These are phyloP conservation scores for Eulemur mongoz DNA, from an alignment of 2,797 vertebrate species.

Conservation along the genomic window DNA sequence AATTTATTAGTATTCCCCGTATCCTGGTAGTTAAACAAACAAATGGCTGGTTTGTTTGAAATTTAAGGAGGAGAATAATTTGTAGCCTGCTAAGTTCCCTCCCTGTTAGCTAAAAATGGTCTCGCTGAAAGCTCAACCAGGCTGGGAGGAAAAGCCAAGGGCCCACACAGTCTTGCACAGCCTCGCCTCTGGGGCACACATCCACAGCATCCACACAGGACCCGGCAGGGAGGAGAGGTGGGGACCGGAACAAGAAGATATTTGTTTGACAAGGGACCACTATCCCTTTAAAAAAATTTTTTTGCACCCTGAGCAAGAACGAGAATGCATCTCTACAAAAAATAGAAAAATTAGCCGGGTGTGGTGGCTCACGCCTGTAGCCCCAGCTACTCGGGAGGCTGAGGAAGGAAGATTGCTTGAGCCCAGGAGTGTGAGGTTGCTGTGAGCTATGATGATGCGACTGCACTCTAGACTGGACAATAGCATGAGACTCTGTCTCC, in stretches of 20 bases:
- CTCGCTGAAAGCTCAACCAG: background rate
- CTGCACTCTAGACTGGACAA: background rate
- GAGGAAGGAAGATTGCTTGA: background rate
- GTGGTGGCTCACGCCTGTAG: background rate
- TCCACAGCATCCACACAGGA: background rate
- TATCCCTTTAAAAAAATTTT: background rate
- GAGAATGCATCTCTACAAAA: background rate
- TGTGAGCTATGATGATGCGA: background rate
- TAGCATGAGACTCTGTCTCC: too few relatives aligned
- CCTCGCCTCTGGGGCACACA: background rate
- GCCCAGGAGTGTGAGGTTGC: background rate
- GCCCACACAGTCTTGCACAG: background rate
- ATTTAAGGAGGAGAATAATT: slow-evolving; percentile 52
- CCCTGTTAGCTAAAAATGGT: slow-evolving; percentile 41
- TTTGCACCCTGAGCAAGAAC: background rate
- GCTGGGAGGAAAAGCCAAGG: background rate
- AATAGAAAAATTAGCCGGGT: background rate
- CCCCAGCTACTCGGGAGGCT: background rate
- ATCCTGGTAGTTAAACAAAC: slow-evolving; percentile 62
- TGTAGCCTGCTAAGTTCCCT: slow-evolving; percentile 38
- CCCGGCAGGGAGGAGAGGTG: background rate
- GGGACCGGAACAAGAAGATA: background rate
- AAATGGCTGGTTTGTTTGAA: slow-evolving; percentile 57
- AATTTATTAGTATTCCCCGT: slow-evolving; percentile 39
- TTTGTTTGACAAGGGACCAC: background rate